These are phyloP conservation scores for Electrophaes corylata DNA, from an alignment of 2,888 invertebrate species.

Conservation along the genomic window DNA sequence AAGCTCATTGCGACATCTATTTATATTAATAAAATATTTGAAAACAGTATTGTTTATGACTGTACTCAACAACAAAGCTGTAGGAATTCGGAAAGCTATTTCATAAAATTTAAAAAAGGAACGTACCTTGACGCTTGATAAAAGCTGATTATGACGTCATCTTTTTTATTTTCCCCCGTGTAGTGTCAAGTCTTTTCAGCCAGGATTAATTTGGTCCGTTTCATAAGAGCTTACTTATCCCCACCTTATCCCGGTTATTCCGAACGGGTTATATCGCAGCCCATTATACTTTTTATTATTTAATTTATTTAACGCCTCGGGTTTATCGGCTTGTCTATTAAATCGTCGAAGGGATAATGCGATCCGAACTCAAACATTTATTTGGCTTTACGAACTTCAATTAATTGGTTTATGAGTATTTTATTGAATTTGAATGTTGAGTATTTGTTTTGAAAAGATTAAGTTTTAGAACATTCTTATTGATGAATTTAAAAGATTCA, in stretches of 20 bases:
- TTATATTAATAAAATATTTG: neutral
- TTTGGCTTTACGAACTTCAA: constrained; percentile 51
- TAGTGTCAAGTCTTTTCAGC: constrained; percentile 72
- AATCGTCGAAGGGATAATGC: constrained; percentile 76
- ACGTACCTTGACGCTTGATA: constrained; percentile 78
- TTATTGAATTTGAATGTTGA: constrained; percentile 49
- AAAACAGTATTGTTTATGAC: constrained; percentile 22
- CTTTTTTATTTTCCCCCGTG: constrained; percentile 68
- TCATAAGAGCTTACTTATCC: constrained; percentile 83
- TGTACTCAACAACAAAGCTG: constrained; percentile 39
- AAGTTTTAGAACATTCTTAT: constrained; percentile 16
- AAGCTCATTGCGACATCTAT: too few species aligned
- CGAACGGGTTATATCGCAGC: constrained; percentile 78
- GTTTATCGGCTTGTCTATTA: constrained; percentile 81
- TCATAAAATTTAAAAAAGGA: constrained; percentile 71
- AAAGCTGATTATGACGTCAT: constrained; percentile 84
- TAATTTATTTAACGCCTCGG: constrained; percentile 82
- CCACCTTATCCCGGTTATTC: constrained; percentile 56
- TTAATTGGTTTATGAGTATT: constrained; percentile 56
- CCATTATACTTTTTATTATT: constrained; percentile 83
- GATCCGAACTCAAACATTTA: constrained; percentile 74
- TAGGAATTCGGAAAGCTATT: constrained; percentile 71
- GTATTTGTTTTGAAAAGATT: constrained; percentile 27
- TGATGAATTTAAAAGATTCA: constrained; percentile 4
- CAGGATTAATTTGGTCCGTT: constrained; percentile 81